Evolutionary conservation across 1,140 invertebrate species (phyloP), one percentile per base, ranked within the genome.

Genomic region (Dufourea novaeangliae): DNA sequence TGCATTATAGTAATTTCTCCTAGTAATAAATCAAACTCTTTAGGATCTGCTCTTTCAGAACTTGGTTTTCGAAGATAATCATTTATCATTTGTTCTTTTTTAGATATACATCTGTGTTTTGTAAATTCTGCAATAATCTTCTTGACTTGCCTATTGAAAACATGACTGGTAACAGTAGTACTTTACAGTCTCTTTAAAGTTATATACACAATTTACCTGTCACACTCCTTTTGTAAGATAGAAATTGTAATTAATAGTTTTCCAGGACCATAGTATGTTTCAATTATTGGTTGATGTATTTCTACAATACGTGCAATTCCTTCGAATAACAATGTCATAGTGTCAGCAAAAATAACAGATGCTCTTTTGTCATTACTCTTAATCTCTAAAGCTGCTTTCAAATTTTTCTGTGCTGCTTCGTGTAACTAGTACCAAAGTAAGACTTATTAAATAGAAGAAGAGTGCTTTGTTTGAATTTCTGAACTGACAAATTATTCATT

Each of bases 1-100:
- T 98, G 98, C 90, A 99, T 96, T 25, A 99, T 93, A 0, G 98
- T 98, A 61, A 99, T 94, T 93, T 99, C 98, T 22, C 95, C 96
- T 56, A 99, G 94, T 7, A 98, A 92, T 0, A 96, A 94, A 93
- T 99, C 99, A 12, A 98, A 93, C 79, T 97, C 95, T 87, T 97
- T 96, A 0, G 98, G 96, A 91, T 98, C 97, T 8, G 94, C 90
- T 87, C 94, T 94, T 79, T 95, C 94, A 25, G 93, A 87, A 73
- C 90, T 93, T 86, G 84, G 88, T 86, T 88, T 94, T 86, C 88
- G 92, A 82, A 89, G 91, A 66, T 93, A 92, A 50, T 95, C 94
- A 84, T 95, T 94, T 17, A 95, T 94, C 76, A 94, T 90, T 82
- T 94, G 93, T 46, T 96, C 93, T 92, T 95, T 95, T 80, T 93